Conservation (phyloP, 2,888 invertebrate genomes). For the Monoplex corrugatus region DNA sequence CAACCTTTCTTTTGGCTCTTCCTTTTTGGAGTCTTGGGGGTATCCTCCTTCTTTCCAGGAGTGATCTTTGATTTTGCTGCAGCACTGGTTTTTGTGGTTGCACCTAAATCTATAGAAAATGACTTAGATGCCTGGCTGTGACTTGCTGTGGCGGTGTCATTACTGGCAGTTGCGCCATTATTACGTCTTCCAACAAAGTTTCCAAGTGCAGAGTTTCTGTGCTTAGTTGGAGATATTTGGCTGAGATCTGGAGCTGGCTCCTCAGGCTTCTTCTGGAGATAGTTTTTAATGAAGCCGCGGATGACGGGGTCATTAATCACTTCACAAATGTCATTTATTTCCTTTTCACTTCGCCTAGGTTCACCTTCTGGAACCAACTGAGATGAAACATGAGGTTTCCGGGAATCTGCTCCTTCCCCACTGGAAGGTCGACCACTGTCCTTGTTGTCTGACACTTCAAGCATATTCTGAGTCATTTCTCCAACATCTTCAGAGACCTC, state of each 20-base stretch:
- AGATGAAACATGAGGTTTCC: background rate
- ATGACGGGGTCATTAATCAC: conserved; percentile 70
- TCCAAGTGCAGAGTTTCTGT: background rate
- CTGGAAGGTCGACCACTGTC: conserved; percentile 70
- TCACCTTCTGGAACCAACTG: conserved; percentile 21
- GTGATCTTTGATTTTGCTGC: background rate
- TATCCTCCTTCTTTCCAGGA: background rate
- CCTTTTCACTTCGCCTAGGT: conserved; percentile 59
- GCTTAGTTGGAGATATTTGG: background rate
- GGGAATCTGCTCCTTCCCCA: conserved; percentile 58
- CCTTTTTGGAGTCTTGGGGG: conserved; percentile 48
- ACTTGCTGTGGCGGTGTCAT: background rate
- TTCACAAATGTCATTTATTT: conserved; percentile 69
- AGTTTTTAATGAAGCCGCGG: conserved; percentile 69
- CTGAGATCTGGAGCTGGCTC: background rate
- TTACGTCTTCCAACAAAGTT: background rate
- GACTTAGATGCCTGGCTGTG: background rate
- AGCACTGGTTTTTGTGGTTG: background rate
- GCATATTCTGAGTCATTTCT: background rate
- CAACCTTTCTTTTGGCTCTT: conserved; percentile 19
- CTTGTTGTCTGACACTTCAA: conserved; percentile 46
- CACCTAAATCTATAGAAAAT: conserved; percentile 32
- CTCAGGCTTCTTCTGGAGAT: conserved; percentile 61
- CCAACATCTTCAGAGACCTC: conserved; percentile 9
- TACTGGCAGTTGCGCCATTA: background rate